Evolutionary conservation across 2,888 invertebrate genomes (phyloP).

Genomic region (Euplexia lucipara): DNA sequence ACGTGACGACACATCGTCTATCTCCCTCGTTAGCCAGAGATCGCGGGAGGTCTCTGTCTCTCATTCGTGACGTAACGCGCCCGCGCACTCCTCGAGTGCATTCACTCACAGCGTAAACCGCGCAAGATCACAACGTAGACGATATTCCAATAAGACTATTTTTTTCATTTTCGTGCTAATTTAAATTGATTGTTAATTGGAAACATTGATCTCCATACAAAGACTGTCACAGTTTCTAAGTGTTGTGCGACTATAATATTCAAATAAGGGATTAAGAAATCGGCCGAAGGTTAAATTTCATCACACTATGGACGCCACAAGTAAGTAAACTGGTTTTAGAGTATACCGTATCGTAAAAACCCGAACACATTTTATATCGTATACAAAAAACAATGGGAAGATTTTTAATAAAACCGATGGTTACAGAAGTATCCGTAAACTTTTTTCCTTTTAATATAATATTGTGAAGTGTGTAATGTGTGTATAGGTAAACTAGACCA

Average conservation of each 20-base stretch:
- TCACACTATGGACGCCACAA: slow-evolving; percentile 88
- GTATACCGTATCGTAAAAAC: slow-evolving; percentile 47
- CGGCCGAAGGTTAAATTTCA: slow-evolving; percentile 84
- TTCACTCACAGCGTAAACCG: slow-evolving; percentile 85
- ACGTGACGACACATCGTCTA: slow-evolving; percentile 67
- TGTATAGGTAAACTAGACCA: neutral
- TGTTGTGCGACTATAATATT: slow-evolving; percentile 63
- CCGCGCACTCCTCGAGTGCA: slow-evolving; percentile 79
- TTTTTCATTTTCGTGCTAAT: slow-evolving; percentile 42
- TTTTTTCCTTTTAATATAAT: neutral
- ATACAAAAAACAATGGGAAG: neutral
- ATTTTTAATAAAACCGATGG: neutral
- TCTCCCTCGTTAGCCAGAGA: slow-evolving; percentile 67
- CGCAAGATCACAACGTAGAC: slow-evolving; percentile 75
- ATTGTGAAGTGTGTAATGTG: neutral
- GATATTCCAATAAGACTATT: slow-evolving; percentile 37
- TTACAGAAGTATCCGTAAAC: neutral
- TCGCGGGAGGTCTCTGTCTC: slow-evolving; percentile 69
- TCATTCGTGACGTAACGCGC: slow-evolving; percentile 76
- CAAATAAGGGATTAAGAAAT: slow-evolving; percentile 73
- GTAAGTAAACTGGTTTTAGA: slow-evolving; percentile 82
- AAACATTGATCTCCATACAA: slow-evolving; percentile 11
- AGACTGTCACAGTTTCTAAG: slow-evolving; percentile 43
- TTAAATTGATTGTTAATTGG: slow-evolving; percentile 30
- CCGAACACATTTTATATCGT: slow-evolving; percentile 12